Conservation (phyloP, 2,113 vertebrate species). For the Symphodus melops region DNA sequence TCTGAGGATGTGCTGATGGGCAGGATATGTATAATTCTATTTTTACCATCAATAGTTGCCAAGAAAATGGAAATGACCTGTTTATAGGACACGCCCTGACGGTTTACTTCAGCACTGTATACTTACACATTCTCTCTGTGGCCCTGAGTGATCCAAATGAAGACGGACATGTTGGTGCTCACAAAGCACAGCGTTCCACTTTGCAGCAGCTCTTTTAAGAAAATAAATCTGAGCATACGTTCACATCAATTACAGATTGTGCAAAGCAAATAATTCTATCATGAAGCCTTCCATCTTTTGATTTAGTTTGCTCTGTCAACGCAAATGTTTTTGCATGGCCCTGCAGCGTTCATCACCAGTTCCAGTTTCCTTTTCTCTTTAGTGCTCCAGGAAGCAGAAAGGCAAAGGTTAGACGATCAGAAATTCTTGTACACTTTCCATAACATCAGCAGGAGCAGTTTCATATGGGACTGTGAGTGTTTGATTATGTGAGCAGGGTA, state of each 20-base stretch:
- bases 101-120: conserved; percentile 21
- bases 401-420: conserved; percentile 67
- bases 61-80: conserved; percentile 34
- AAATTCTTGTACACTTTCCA: conserved; percentile 67
- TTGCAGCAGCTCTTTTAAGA: conserved; percentile 55
- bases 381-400: conserved; percentile 27
- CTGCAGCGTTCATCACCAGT: neutral
- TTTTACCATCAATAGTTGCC: conserved; percentile 39
- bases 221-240: conserved; percentile 69
- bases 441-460: conserved; percentile 69
- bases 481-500: conserved; percentile 70
- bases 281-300: conserved; percentile 54
- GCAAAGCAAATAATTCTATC: conserved; percentile 66
- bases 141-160: conserved; percentile 53
- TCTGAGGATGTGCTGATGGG: conserved; percentile 11
- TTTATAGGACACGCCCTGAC: conserved; percentile 17
- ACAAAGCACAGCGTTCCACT: conserved; percentile 52
- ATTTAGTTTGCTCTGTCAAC: conserved; percentile 57
- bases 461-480: conserved; percentile 70
- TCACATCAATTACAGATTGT: conserved; percentile 71
- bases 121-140: neutral
- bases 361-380: conserved; percentile 17
- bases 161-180: conserved; percentile 48
- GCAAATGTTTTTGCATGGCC: conserved; percentile 25
- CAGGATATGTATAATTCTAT: conserved; percentile 48